phyloP scores from a whole-genome alignment of 2,797 vertebrate species.

The Linurgus olivaceus region DNA sequence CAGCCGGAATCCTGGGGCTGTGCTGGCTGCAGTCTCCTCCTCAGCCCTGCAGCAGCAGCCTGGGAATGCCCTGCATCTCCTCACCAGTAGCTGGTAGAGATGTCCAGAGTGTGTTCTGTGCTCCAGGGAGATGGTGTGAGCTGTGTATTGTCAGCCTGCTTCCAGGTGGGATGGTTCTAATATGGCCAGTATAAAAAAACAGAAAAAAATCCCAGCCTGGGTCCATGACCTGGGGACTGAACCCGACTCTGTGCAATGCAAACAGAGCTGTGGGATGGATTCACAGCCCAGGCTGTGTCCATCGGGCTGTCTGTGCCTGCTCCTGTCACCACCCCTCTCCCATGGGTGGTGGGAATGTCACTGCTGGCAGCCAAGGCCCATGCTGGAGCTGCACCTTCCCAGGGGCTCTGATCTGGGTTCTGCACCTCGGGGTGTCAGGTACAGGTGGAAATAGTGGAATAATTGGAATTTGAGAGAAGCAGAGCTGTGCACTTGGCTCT shows the following conservation, averaged over 20 bases:
- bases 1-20: not conserved
- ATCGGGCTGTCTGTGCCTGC: accelerated
- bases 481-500: not conserved
- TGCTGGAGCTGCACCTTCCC: not conserved
- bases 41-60: accelerated
- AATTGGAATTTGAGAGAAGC: not conserved
- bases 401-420: accelerated
- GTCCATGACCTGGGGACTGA: not conserved
- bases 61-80: not conserved
- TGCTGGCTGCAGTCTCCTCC: not conserved
- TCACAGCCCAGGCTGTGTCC: not conserved
- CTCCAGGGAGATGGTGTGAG: not conserved
- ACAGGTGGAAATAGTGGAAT: not conserved
- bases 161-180: not conserved
- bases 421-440: accelerated
- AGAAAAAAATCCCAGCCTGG: not conserved
- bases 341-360: not conserved
- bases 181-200: slow-evolving; percentile 32
- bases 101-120: not conserved
- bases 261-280: not conserved
- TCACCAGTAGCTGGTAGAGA: not conserved
- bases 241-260: not conserved
- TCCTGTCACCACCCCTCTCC: not conserved
- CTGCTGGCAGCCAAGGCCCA: not conserved
- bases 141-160: not conserved